Base-by-base conservation (phyloP, 1,140 invertebrate species). In the Dolichoris vasculosae region DNA sequence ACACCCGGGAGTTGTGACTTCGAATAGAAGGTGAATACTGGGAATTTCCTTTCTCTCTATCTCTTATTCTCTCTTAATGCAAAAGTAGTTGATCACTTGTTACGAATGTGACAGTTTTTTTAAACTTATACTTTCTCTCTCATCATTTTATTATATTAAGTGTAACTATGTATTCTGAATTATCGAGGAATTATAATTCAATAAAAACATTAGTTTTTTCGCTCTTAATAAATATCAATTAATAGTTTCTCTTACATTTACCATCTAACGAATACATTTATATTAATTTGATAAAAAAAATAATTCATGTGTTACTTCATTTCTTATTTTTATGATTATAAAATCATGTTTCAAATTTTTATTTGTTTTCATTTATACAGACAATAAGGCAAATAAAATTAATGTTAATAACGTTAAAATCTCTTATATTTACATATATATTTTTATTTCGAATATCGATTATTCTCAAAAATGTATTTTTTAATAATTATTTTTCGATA, bases 151-250 rank as follows among this genome's bases (percentile, higher is more conserved):
- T 84, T 77, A 38, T 67, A 75, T 63, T 84, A 75, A 76, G 46
- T 63, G 51, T 83, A 84, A n/a, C 2, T 78, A 51, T 84, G 82
- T 84, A 78, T 55, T 77, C 20, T 67, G 73, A 23, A 67, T 77
- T 64, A 64, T 51, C 17, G 23, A 67, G 38, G 20, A 9, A 77
- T n/a, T 59, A 84, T 77, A 77, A 71, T 79, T 79, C 46, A 84
- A 84, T 84, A 84, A 84, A 83, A 84, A 79, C 63, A 79, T 84
- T 46, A 46, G 67, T 55, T 84, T 78, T 76, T 84, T 84, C 81
- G 64, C 59, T 84, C 26, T 30, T 38, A 67, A 67, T 32, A 20
- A 71, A 46, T 63, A 64, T 63, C 7, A 64, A 75, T 30, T 13
- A 26, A 43, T 2, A 26, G n/a, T 83, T n/a, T 43, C 17, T 46